phyloP scores from a whole-genome alignment of 2,797 vertebrate genomes.

The Rhynchotus rufescens region DNA sequence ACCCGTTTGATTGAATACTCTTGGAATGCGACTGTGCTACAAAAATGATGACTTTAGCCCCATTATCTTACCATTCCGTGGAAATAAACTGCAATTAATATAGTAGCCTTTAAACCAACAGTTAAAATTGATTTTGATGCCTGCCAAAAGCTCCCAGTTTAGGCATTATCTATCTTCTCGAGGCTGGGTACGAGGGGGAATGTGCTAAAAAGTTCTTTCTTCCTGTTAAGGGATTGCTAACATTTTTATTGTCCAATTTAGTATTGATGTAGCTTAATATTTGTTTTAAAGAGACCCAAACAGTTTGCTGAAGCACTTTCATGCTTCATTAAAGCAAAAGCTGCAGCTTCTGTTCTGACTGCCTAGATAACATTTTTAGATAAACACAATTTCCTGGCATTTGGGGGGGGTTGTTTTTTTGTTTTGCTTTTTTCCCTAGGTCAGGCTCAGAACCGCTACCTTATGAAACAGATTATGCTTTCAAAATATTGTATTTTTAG shows the following conservation, averaged over 20 bases:
- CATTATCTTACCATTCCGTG: constrained; percentile 31
- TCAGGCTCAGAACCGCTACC: constrained; percentile 62
- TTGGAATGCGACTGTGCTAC: neutral
- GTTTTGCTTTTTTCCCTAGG: constrained; percentile 49
- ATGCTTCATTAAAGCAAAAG: constrained; percentile 71
- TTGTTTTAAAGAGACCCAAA: constrained; percentile 71
- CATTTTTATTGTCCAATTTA: constrained; percentile 32
- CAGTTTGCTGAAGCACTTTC: constrained; percentile 73
- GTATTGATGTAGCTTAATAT: constrained; percentile 58
- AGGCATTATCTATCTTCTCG: constrained; percentile 33
- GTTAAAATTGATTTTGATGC: constrained; percentile 39
- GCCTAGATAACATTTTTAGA: constrained; percentile 72
- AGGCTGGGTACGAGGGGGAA: neutral
- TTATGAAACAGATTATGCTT: constrained; percentile 67
- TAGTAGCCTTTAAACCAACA: constrained; percentile 34
- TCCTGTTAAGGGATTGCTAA: constrained; percentile 1
- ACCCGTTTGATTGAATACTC: constrained; percentile 40
- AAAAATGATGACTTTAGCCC: neutral
- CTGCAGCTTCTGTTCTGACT: constrained; percentile 69
- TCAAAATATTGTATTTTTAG: constrained; percentile 72
- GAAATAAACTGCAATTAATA: constrained; percentile 54
- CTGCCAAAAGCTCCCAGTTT: neutral
- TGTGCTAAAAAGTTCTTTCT: neutral
- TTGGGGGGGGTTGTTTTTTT: constrained; percentile 9
- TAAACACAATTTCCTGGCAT: constrained; percentile 66